Percentiles rank a stretch among this genome's conserved stretches.
Evolutionary conservation across 1,140 invertebrate genomes (phyloP).

Genomic region (Drosophila ficusphila): DNA sequence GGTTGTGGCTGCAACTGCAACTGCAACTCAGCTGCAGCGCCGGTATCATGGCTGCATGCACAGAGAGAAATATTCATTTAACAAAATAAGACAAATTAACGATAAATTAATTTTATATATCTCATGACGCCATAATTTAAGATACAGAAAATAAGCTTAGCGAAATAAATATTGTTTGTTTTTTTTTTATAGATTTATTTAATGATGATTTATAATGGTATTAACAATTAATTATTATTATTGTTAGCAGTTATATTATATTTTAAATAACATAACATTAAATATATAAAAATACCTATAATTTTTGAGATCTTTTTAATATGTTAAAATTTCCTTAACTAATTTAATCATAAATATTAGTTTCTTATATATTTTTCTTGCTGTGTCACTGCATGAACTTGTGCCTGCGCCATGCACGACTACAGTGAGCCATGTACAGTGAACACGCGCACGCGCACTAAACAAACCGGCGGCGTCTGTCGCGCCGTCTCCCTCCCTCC

Average conservation of each 20-base stretch:
- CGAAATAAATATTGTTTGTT: too few species aligned
- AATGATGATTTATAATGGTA: too few species aligned
- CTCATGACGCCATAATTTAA: neutral
- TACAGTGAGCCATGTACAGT: slow-evolving; percentile 51
- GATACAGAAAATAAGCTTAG: too few species aligned
- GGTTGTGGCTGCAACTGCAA: slow-evolving; percentile 23
- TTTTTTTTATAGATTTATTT: too few species aligned
- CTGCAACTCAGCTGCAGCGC: slow-evolving; percentile 19
- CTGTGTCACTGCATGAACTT: slow-evolving; percentile 23
- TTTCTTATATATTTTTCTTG: neutral
- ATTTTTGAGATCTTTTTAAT: neutral
- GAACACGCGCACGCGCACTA: slow-evolving; percentile 77
- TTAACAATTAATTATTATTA: too few species aligned
- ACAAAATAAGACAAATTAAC: too few species aligned
- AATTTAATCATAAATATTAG: too few species aligned
- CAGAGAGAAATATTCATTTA: neutral
- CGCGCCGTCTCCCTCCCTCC: slow-evolving; percentile 1
- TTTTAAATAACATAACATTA: too few species aligned
- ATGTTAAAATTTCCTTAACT: too few species aligned
- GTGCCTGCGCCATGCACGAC: slow-evolving; percentile 39
- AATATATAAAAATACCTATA: too few species aligned
- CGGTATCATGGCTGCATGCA: slow-evolving; percentile 8
- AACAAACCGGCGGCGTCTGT: slow-evolving; percentile 66
- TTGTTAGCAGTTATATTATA: too few species aligned
- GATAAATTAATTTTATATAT: neutral